Base-by-base conservation (phyloP, 2,888 invertebrate genomes). In the Didymodactylos carnosus region DNA sequence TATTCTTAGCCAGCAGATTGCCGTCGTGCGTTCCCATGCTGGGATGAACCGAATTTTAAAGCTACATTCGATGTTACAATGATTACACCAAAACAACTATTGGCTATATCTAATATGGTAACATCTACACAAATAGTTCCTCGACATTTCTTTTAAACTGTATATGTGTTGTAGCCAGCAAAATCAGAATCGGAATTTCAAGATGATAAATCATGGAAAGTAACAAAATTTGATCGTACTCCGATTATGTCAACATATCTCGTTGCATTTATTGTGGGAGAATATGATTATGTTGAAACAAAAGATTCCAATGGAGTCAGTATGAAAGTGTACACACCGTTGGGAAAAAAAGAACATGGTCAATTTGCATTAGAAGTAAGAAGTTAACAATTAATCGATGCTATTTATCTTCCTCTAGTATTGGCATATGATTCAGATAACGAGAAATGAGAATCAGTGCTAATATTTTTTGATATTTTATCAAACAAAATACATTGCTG, bases 161-260 rank as follows among this genome's bases (percentile, higher is more conserved):
- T 29, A 29, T 69, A 39, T 14, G n/a, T n/a, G 35, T 75, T 76
- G 16, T 77, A 80, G 80, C 82, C 82, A 27, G 79, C 82, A 19
- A 78, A 76, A 62, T 78, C 78, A 4, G 80, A 82, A 69, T 77
- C 62, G 13, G 77, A 75, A 10, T 75, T 77, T 40, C 78, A 79
- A 19, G 78, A 75, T 10, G 81, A 83, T 75, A 46, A 77, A 10
- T 85, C 84, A 19, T 84, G 86, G 76, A 87, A 86, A 73, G 83
- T 87, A 40, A 84, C 90, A 35, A 87, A 87, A 76, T 94, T 91
- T 83, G 89, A 89, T 79, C 88, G 88, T 72, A 91, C 94, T 1
- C 94, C 94, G 1, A 85, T 91, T 76, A 95, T 97, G 94, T 92
- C 93, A 13, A 94, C 94, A 0, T 97, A 97, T 81, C 86, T 97